A percentile compares a stretch with the other conserved stretches of the same genome.
phyloP scores from a whole-genome alignment of 2,113 vertebrate genomes.

The Rissa tridactyla region DNA sequence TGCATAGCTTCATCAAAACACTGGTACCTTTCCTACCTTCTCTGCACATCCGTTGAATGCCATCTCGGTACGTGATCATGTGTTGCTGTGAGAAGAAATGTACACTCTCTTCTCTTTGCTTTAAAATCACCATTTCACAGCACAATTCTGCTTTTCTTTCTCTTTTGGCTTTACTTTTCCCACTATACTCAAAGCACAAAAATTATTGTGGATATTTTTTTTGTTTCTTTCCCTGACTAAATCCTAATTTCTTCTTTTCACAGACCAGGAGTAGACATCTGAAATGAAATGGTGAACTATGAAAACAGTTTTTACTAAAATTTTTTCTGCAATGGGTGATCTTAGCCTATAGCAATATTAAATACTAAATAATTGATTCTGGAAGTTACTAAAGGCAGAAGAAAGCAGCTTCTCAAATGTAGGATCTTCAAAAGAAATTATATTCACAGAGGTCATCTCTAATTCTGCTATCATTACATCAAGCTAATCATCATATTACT shows the following conservation, averaged over 20 bases:
- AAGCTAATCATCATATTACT: neutral
- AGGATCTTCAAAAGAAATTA: neutral
- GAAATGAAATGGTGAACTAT: neutral
- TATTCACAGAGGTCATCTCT: neutral
- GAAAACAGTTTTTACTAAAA: neutral
- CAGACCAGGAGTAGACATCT: neutral
- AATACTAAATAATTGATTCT: neutral
- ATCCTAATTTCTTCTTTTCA: neutral
- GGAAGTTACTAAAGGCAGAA: neutral
- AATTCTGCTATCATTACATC: neutral
- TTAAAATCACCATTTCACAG: neutral
- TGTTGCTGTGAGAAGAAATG: neutral
- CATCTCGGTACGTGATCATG: neutral
- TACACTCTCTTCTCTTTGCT: neutral
- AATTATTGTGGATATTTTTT: neutral
- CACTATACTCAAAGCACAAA: neutral
- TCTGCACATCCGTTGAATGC: neutral
- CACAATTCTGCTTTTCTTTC: neutral
- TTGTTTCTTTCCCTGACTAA: neutral
- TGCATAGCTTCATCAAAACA: neutral
- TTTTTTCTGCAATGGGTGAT: neutral
- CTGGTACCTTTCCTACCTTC: neutral
- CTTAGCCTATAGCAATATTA: neutral
- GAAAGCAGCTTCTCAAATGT: neutral
- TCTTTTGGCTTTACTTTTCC: neutral